These are phyloP conservation scores for Charaxes varanes DNA, from an alignment of 1,140 invertebrate genomes.

Conservation along the genomic window DNA sequence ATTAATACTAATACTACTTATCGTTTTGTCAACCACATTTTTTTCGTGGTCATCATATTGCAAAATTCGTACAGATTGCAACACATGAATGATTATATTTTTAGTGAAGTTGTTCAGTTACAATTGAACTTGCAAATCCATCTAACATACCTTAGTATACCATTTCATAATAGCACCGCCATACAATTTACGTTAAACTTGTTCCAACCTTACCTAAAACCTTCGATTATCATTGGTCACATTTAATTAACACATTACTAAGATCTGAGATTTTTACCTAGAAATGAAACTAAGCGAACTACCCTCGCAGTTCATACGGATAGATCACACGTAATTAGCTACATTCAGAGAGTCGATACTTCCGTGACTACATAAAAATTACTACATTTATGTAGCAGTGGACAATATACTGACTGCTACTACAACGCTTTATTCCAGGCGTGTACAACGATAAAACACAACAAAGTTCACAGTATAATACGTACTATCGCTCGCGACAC, in stretches of 20 bases:
- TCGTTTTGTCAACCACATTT: too few relatives aligned
- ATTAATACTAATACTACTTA: too few relatives aligned
- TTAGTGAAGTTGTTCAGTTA: too few relatives aligned
- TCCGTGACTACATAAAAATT: constrained; percentile 14
- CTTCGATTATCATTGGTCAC: constrained; percentile 20
- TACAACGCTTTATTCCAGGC: constrained; percentile 7
- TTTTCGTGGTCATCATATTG: too few relatives aligned
- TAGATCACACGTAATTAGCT: constrained; percentile 4
- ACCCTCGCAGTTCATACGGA: constrained; percentile 6
- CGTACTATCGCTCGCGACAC: constrained; percentile 6
- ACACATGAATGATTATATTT: too few relatives aligned
- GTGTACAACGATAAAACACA: constrained; percentile 6
- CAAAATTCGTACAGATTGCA: too few relatives aligned
- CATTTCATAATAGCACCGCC: constrained; percentile 66
- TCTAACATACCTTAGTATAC: constrained; percentile 48
- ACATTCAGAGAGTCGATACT: constrained; percentile 11
- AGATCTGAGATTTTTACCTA: constrained; percentile 12
- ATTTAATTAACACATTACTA: constrained; percentile 14
- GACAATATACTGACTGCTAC: constrained; percentile 17
- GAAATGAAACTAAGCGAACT: constrained; percentile 13
- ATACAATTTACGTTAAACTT: constrained; percentile 36
- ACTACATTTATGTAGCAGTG: constrained; percentile 12
- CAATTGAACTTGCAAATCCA: constrained; percentile 37
- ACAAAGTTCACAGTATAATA: constrained; percentile 3
- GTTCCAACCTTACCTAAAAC: constrained; percentile 14